Conservation (phyloP, 2,113 vertebrate genomes). For the Stigmatopora argus region DNA sequence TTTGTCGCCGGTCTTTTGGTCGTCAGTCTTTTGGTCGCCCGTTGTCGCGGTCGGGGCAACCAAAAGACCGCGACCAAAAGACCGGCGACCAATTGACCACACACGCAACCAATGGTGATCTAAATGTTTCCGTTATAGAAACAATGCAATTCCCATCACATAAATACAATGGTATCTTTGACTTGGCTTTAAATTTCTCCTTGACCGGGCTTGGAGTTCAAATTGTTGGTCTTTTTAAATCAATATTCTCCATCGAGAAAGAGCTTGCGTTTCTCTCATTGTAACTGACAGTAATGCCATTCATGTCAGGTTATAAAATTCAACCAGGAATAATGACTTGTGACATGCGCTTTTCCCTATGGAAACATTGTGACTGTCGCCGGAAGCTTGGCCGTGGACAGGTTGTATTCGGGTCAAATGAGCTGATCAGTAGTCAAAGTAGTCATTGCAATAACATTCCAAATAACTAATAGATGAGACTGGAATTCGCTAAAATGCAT, state of each 20-base stretch:
- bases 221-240: neutral
- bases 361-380: conserved; percentile 48
- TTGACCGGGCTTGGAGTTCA: neutral
- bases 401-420: conserved; percentile 43
- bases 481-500: neutral
- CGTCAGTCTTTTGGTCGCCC: no score
- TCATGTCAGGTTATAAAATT: conserved; percentile 43
- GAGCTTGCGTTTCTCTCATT: conserved; percentile 22
- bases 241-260: neutral
- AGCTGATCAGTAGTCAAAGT: conserved; percentile 19
- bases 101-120: neutral
- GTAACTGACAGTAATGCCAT: conserved; percentile 40
- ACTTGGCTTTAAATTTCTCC: neutral
- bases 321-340: conserved; percentile 35
- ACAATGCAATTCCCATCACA: neutral
- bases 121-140: neutral
- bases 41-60: no score
- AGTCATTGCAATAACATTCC: neutral
- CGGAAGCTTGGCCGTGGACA: conserved; percentile 42
- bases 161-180: neutral
- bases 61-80: no score
- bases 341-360: conserved; percentile 33
- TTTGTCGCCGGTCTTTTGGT: no score
- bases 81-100: no score
- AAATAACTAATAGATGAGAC: neutral